Evolutionary conservation across 2,113 vertebrate genomes (phyloP).

Genomic region (Zosterops borbonicus): DNA sequence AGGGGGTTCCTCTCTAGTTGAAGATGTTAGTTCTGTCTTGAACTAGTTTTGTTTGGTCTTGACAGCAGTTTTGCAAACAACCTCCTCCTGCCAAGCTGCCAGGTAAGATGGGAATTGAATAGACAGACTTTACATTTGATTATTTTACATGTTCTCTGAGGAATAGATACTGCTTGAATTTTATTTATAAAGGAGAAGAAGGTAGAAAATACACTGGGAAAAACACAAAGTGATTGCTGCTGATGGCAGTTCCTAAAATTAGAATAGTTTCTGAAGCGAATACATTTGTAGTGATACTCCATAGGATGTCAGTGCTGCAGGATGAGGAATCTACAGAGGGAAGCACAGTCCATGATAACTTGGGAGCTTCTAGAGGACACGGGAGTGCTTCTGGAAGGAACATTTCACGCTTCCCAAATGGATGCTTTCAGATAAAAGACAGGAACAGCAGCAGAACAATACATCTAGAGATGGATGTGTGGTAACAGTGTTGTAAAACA

Average conservation of each 20-base stretch:
- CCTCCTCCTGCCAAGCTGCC: not conserved
- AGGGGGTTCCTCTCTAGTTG: not conserved
- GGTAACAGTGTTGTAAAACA: not conserved
- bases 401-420: not conserved
- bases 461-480: not conserved
- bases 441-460: not conserved
- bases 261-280: constrained; percentile 73
- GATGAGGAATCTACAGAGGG: constrained; percentile 72
- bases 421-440: not conserved
- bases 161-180: not conserved
- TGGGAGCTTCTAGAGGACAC: constrained; percentile 50
- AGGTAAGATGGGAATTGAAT: not conserved
- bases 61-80: not conserved
- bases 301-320: constrained; percentile 74
- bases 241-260: not conserved
- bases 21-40: not conserved
- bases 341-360: constrained; percentile 50
- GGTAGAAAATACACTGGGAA: not conserved
- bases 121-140: not conserved
- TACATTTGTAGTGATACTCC: constrained; percentile 62
- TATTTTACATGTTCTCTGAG: not conserved
- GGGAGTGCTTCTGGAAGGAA: constrained; percentile 78
- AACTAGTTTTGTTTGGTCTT: not conserved
- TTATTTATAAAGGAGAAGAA: not conserved
- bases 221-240: not conserved